phyloP scores from a whole-genome alignment of 2,888 invertebrate genomes.

The Acleris emargana region DNA sequence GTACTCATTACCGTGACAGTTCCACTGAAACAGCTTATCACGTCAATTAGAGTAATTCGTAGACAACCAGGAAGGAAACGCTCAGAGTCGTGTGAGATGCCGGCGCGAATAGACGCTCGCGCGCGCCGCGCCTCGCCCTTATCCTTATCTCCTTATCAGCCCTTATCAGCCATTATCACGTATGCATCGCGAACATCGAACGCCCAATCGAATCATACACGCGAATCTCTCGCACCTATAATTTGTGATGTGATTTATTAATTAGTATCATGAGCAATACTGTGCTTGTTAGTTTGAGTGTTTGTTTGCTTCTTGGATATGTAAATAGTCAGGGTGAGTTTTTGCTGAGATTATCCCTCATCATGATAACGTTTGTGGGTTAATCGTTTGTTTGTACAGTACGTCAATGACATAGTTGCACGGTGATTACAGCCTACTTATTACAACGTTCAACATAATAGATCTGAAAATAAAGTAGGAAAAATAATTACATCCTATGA shows the following conservation, averaged over 20 bases:
- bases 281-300: constrained; percentile 57
- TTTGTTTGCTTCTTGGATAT: constrained; percentile 57
- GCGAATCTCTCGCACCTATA: constrained; percentile 58
- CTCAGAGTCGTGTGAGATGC: constrained; percentile 68
- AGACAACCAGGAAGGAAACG: constrained; percentile 3
- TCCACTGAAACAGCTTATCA: constrained; percentile 19
- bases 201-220: constrained; percentile 56
- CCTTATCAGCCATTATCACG: constrained; percentile 76
- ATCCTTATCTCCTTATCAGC: constrained; percentile 68
- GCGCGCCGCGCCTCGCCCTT: constrained; percentile 51
- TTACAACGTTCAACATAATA: not conserved
- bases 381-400: constrained; percentile 21
- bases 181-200: constrained; percentile 76
- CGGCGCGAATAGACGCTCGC: constrained; percentile 61
- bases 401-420: constrained; percentile 22
- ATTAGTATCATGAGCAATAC: constrained; percentile 64
- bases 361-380: constrained; percentile 18
- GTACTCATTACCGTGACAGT: constrained; percentile 30
- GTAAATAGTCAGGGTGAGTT: constrained; percentile 70
- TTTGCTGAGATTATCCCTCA: constrained; percentile 8
- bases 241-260: constrained; percentile 51
- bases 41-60: constrained; percentile 25
- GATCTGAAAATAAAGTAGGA: not conserved
- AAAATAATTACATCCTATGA: not conserved
- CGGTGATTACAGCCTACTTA: not conserved